Evolutionary conservation across 2,888 invertebrate species (phyloP).

Genomic region (Crematogaster levior): DNA sequence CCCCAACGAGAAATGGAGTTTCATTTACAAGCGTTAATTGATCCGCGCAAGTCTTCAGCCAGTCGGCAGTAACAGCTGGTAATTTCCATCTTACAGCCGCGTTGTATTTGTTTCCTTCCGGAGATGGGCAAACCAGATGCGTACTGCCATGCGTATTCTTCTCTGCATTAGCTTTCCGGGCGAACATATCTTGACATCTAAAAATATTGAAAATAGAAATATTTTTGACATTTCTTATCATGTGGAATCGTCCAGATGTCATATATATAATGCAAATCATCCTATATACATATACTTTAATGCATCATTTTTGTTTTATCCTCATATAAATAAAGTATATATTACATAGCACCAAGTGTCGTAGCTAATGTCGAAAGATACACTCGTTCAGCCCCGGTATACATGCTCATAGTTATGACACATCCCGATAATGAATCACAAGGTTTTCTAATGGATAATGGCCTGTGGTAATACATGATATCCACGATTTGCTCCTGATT

Average conservation of each 20-base stretch:
- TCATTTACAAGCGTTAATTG: conserved; percentile 87
- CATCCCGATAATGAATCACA: conserved; percentile 88
- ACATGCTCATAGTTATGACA: conserved; percentile 93
- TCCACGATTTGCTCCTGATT: conserved; percentile 88
- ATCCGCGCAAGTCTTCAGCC: conserved; percentile 91
- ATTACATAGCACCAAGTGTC: conserved; percentile 85
- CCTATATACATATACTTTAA: background rate
- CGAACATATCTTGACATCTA: conserved; percentile 90
- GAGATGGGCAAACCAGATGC: conserved; percentile 91
- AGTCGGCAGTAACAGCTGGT: conserved; percentile 92
- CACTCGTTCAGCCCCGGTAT: conserved; percentile 90
- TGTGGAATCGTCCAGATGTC: background rate
- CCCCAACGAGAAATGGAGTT: conserved; percentile 88
- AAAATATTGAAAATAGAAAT: background rate
- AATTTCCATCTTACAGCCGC: conserved; percentile 95
- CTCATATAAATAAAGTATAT: background rate
- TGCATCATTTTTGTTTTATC: background rate
- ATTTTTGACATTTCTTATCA: background rate
- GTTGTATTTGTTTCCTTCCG: conserved; percentile 92
- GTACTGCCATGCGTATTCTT: conserved; percentile 89
- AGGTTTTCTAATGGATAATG: conserved; percentile 87
- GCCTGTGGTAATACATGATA: conserved; percentile 91
- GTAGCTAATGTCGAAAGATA: conserved; percentile 91
- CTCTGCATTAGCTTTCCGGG: conserved; percentile 86
- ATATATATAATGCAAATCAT: background rate